phyloP scores from a whole-genome alignment of 2,888 invertebrate genomes.

The Gonocerus acuteangulatus region DNA sequence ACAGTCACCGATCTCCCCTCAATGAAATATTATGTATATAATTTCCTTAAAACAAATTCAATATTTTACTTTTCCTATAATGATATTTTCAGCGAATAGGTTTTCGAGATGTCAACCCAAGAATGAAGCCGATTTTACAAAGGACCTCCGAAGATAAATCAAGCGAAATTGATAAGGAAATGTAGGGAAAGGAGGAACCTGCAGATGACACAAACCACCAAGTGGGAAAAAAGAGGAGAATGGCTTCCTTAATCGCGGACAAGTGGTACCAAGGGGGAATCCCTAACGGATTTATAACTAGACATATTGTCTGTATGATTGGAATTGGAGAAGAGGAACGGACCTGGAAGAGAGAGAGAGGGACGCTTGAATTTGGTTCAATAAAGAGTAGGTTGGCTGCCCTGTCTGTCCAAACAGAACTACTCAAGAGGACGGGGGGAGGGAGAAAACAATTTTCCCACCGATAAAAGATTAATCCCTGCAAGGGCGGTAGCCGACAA shows the following conservation, averaged over 20 bases:
- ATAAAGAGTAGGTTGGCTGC: neutral
- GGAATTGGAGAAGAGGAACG: constrained; percentile 5
- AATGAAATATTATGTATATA: no score
- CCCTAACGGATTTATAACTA: constrained; percentile 27
- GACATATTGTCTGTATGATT: constrained; percentile 26
- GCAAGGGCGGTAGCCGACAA: neutral
- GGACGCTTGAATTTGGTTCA: neutral
- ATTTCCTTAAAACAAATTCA: no score
- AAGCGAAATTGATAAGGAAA: no score
- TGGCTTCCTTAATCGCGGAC: neutral
- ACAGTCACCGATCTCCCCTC: no score
- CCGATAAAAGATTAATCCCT: constrained; percentile 22
- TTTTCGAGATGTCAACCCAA: no score
- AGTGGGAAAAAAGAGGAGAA: constrained; percentile 3
- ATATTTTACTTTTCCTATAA: no score
- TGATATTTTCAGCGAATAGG: no score
- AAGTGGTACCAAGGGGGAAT: neutral
- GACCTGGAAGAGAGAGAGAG: constrained; percentile 1
- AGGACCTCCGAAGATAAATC: no score
- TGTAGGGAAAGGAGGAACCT: no score
- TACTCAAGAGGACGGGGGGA: neutral
- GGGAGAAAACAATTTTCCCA: constrained; percentile 22
- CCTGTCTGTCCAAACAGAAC: constrained; percentile 8
- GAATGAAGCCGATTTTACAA: no score
- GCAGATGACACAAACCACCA: no score